Conservation (phyloP, 2,888 invertebrate species). For the Protophormia terraenovae region DNA sequence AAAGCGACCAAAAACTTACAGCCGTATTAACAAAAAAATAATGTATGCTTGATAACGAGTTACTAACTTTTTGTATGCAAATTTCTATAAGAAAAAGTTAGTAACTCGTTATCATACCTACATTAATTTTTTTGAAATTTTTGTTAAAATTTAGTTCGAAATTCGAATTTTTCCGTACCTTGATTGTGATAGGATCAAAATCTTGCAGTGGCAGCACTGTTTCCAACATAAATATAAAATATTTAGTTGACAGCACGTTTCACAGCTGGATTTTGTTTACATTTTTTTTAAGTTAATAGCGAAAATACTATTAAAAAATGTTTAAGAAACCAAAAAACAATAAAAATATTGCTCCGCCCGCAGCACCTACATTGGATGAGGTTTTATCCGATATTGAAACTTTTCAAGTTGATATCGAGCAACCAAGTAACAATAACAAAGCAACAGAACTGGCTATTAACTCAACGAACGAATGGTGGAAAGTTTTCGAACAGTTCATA, state of each 20-base stretch:
- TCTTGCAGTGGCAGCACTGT: no score
- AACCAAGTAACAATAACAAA: background rate
- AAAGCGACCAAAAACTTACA: no score
- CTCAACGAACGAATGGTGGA: slow-evolving; percentile 77
- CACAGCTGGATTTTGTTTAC: background rate
- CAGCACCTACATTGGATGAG: slow-evolving; percentile 74
- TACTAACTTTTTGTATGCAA: no score
- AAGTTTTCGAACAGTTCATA: slow-evolving; percentile 78
- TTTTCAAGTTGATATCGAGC: slow-evolving; percentile 73
- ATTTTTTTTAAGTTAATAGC: background rate
- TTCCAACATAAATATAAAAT: background rate
- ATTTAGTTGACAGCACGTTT: background rate
- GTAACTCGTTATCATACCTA: no score
- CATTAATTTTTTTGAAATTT: no score
- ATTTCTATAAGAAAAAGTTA: no score
- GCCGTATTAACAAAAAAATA: no score
- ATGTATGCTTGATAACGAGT: no score
- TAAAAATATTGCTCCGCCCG: slow-evolving; percentile 70
- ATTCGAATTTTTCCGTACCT: no score
- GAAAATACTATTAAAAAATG: slow-evolving; percentile 67
- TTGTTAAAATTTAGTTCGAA: no score
- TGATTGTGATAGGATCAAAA: no score
- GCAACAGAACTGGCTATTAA: slow-evolving; percentile 53
- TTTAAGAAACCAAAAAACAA: slow-evolving; percentile 73
- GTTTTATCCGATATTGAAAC: slow-evolving; percentile 78